Conservation (phyloP, 1,140 invertebrate genomes). For the Euwallacea fornicatus region DNA sequence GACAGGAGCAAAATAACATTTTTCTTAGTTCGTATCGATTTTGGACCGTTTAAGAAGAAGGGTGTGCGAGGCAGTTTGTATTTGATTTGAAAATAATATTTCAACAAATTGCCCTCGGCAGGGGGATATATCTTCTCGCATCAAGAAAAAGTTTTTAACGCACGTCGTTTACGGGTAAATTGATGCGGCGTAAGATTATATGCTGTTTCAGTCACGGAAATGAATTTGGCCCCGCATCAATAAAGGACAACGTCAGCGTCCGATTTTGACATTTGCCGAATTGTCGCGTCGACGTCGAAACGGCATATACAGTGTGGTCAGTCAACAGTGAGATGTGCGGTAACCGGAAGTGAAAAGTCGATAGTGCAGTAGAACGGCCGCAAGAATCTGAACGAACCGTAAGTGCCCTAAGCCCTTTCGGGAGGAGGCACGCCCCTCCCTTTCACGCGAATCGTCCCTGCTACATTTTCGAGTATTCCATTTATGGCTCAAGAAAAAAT, state of each 20-base stretch:
- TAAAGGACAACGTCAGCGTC: too few species aligned
- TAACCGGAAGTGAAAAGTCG: too few species aligned
- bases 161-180: not conserved
- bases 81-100: slow-evolving; percentile 21
- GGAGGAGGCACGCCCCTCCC: not conserved
- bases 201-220: not conserved
- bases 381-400: too few species aligned
- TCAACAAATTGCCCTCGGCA: slow-evolving; percentile 2
- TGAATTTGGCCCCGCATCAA: not conserved
- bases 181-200: not conserved
- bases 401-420: not conserved
- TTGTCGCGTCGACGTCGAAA: too few species aligned
- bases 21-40: slow-evolving; percentile 26
- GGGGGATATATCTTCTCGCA: slow-evolving; percentile 7
- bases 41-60: slow-evolving; percentile 22
- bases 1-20: slow-evolving; percentile 30
- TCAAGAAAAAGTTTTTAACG: not conserved
- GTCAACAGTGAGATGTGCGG: too few species aligned
- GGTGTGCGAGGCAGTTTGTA: slow-evolving; percentile 15
- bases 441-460: not conserved
- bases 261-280: too few species aligned
- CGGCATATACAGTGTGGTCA: too few species aligned
- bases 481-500: not conserved
- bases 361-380: too few species aligned
- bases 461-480: not conserved